These are phyloP conservation scores for Orthosia gracilis DNA, from an alignment of 2,888 invertebrate genomes.

Conservation along the genomic window DNA sequence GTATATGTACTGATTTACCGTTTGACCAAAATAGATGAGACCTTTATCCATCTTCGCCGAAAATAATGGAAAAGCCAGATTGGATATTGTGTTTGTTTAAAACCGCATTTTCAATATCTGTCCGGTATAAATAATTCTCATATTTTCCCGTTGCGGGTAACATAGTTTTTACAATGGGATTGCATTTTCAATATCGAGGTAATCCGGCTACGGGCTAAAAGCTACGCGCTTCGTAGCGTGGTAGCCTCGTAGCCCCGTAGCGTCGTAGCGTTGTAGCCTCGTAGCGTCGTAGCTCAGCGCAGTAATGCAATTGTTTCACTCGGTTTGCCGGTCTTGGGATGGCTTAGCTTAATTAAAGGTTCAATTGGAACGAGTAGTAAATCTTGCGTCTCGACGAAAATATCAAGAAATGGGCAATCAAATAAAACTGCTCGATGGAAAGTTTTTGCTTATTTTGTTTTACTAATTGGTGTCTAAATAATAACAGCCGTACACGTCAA, in stretches of 20 bases:
- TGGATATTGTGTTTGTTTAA: conserved; percentile 27
- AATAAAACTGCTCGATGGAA: neutral
- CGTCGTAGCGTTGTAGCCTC: conserved; percentile 29
- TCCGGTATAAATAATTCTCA: conserved; percentile 54
- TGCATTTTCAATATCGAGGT: conserved; percentile 56
- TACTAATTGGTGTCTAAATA: too few relatives aligned
- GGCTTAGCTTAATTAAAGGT: conserved; percentile 54
- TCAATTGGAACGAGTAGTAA: conserved; percentile 11
- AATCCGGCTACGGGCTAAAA: conserved; percentile 47
- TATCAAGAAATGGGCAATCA: conserved; percentile 29
- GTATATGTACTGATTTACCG: too few relatives aligned
- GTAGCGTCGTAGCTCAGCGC: conserved; percentile 38
- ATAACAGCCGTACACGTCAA: too few relatives aligned
- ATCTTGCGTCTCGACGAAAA: conserved; percentile 27
- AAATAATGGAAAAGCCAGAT: too few relatives aligned
- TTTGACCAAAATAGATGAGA: too few relatives aligned
- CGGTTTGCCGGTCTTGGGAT: conserved; percentile 19
- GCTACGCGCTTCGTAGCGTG: conserved; percentile 29
- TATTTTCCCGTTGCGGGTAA: conserved; percentile 48
- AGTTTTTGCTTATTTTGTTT: neutral
- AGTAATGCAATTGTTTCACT: conserved; percentile 40
- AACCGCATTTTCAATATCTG: conserved; percentile 51
- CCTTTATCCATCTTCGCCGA: too few relatives aligned
- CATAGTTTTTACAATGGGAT: conserved; percentile 62
- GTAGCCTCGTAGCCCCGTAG: conserved; percentile 42